Conservation (phyloP, 2,113 vertebrate species). For the Ramphastos sulfuratus region DNA sequence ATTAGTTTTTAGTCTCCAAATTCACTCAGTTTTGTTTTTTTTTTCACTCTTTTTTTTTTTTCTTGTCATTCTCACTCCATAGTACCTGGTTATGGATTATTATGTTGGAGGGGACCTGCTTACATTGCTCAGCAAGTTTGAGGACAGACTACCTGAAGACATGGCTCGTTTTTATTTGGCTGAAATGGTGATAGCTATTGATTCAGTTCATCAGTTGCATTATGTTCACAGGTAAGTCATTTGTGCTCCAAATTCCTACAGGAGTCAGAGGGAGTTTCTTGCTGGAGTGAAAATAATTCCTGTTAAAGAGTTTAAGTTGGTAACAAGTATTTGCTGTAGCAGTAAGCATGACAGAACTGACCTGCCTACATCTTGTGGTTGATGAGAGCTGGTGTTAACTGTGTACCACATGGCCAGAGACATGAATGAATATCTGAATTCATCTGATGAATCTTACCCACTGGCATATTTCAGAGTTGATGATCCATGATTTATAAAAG, state of each 20-base stretch:
- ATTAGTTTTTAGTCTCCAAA: not conserved
- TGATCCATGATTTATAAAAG: not conserved
- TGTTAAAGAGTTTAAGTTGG: not conserved
- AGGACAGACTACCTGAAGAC: constrained; percentile 95
- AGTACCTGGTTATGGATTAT: constrained; percentile 99
- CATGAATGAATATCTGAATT: not conserved
- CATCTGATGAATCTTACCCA: not conserved
- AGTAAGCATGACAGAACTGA: fast-evolving
- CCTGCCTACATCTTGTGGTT: not conserved
- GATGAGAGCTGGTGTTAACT: not conserved
- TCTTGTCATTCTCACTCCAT: not conserved
- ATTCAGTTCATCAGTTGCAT: constrained; percentile 97
- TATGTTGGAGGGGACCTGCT: constrained; percentile 98
- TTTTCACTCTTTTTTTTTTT: not conserved
- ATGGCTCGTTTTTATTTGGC: constrained; percentile 99
- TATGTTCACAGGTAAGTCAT: constrained; percentile 93
- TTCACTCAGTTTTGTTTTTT: not conserved
- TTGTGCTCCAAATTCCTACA: not conserved
- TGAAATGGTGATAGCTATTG: constrained; percentile 98
- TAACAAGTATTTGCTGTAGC: not conserved
- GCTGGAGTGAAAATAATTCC: not conserved
- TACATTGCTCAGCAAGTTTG: constrained; percentile 98
- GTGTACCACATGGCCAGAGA: not conserved
- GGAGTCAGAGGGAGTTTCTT: not conserved
- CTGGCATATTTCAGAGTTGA: not conserved